Percentiles rank a stretch among this genome's conserved stretches.
Conservation (phyloP, 2,888 invertebrate species). For the Drosophila barbarae region DNA sequence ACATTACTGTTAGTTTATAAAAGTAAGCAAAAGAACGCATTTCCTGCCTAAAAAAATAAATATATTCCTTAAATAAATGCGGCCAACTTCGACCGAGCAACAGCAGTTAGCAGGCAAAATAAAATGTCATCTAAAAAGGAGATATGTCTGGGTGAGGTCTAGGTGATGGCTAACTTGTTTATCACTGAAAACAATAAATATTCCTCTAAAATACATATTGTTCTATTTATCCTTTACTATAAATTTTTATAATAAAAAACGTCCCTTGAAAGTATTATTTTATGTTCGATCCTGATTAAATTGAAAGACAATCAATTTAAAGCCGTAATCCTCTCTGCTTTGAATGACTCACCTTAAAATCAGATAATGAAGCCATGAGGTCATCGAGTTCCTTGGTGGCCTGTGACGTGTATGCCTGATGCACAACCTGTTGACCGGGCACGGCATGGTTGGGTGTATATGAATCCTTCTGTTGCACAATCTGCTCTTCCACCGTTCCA, state of each 20-base stretch:
- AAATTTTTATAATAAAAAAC: no score
- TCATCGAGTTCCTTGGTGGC: constrained; percentile 97
- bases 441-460: constrained; percentile 68
- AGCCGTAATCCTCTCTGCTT: not conserved
- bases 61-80: no score
- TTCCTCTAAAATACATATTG: not conserved
- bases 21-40: no score
- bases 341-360: constrained; percentile 86
- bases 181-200: not conserved
- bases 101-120: no score
- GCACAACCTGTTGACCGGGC: constrained; percentile 41
- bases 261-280: not conserved
- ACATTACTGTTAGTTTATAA: no score
- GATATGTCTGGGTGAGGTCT: no score
- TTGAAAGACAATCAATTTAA: not conserved
- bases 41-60: no score
- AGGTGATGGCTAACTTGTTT: not conserved
- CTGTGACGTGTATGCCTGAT: constrained; percentile 84
- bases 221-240: not conserved
- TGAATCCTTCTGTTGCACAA: constrained; percentile 77
- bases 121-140: no score
- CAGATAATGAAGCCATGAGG: constrained; percentile 96
- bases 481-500: constrained; percentile 76
- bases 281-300: not conserved
- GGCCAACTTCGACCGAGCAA: no score